Evolutionary conservation across 2,888 invertebrate genomes (phyloP), one percentile per base, ranked within the genome.

Genomic region (Synergus laeviventris): DNA sequence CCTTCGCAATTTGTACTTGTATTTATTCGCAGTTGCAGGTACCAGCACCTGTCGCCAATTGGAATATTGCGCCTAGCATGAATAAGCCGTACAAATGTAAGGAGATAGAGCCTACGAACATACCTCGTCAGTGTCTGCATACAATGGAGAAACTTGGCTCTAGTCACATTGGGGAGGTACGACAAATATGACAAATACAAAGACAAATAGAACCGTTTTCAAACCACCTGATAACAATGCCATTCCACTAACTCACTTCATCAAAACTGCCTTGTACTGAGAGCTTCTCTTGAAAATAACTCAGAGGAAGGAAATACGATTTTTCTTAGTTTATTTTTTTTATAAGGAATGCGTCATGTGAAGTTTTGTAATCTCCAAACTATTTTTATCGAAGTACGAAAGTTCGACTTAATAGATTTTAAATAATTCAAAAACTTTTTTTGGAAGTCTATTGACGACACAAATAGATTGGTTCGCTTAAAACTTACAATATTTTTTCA

Each of bases 21-120:
- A 42, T 42, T 38, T 49, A 73, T 78, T 59, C 74, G 42, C 45
- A 81, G 82, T 90, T 89, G 61, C 89, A 93, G 93, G 91, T 92
- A 86, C 92, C 92, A 75, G 92, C 93, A 74, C 93, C 93, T 45
- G 90, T 92, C 76, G 92, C 93, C 77, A 91, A 92, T 82, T 94
- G 94, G 93, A 93, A 94, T 88, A 92, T 94, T 70, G 93, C 93
- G 16, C 93, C 93, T 24, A 93, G 93, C 85, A 93, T 93, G 93
- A 92, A 92, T 81, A 92, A 92, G 82, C 90, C 93, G 77, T 93
- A 93, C 90, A 93, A 92, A 83, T 93, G 93, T 87, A 91, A 92
- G 83, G 93, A 94, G 88, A 91, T 91, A 76, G 93, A 93, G 86
- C 91, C 93, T 62, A 91, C 92, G 78, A 92, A 92, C 79, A 92